Evolutionary conservation across 2,113 vertebrate species (phyloP).

Genomic region (Pagrus major): DNA sequence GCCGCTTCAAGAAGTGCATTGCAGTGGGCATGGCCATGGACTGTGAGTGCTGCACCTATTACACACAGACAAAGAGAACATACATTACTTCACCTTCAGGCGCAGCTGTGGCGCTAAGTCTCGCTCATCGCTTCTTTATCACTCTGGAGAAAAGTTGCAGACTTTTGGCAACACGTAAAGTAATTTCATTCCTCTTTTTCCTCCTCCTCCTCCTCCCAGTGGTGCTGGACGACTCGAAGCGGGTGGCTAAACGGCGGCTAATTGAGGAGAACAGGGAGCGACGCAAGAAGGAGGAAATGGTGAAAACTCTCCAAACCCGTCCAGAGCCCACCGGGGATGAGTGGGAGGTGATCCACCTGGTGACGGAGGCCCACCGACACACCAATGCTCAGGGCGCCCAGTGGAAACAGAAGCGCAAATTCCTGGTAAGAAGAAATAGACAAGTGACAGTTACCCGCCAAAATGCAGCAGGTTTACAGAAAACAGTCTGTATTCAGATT

Average conservation of each 20-base stretch:
- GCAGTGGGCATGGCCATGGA: conserved; percentile 86
- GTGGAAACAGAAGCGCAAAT: conserved; percentile 99
- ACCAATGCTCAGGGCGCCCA: conserved; percentile 98
- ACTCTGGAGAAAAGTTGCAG: not conserved
- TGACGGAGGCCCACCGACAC: conserved; percentile 95
- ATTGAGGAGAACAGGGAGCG: conserved; percentile 98
- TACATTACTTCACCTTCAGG: not conserved
- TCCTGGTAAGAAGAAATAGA: conserved; percentile 86
- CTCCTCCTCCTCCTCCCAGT: conserved; percentile 79
- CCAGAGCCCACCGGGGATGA: conserved; percentile 93
- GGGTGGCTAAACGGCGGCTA: conserved; percentile 96
- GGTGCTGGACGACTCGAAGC: conserved; percentile 97
- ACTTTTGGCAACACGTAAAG: not conserved
- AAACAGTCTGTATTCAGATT: no score
- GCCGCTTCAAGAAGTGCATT: conserved; percentile 98
- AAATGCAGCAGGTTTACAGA: no score
- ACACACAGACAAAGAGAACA: conserved; percentile 23
- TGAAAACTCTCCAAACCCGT: conserved; percentile 92
- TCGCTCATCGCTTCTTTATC: not conserved
- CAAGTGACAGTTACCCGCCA: not conserved
- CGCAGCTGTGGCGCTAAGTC: not conserved
- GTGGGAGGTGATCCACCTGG: conserved; percentile 96
- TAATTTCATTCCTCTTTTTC: not conserved
- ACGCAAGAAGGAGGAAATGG: conserved; percentile 96
- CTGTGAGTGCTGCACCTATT: conserved; percentile 61